A percentile compares a stretch with the other conserved stretches of the same genome.
phyloP scores from a whole-genome alignment of 2,888 invertebrate species.

The Hoplodrina ambigua region DNA sequence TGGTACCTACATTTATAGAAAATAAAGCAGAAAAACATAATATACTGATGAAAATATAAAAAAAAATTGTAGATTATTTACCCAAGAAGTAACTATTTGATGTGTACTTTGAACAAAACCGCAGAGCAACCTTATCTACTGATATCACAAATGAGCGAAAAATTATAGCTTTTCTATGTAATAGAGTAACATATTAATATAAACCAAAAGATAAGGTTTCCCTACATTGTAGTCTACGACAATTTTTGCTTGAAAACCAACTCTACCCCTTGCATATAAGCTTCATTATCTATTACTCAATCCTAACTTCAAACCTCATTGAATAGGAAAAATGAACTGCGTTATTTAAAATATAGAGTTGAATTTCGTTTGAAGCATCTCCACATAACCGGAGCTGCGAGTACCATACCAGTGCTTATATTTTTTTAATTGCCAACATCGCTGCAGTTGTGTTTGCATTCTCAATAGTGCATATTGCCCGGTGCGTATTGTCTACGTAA shows the following conservation, averaged over 20 bases:
- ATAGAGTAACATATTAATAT: constrained; percentile 28
- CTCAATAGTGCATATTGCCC: constrained; percentile 70
- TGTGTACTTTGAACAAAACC: constrained; percentile 1
- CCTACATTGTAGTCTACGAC: constrained; percentile 20
- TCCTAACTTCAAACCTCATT: fast-evolving
- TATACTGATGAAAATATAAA: background rate
- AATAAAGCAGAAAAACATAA: background rate
- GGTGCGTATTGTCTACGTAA: constrained; percentile 78
- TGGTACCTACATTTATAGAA: background rate
- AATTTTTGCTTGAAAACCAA: constrained; percentile 2
- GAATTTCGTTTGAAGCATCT: background rate
- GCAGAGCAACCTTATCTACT: background rate
- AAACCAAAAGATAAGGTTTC: constrained; percentile 42
- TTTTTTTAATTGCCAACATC: constrained; percentile 68
- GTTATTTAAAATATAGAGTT: fast-evolving
- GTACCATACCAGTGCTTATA: constrained; percentile 64
- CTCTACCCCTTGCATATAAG: constrained; percentile 2
- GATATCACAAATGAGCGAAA: constrained; percentile 15
- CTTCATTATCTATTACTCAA: constrained; percentile 5
- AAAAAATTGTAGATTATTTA: background rate
- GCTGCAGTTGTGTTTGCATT: constrained; percentile 66
- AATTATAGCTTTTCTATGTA: constrained; percentile 15
- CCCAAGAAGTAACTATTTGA: background rate
- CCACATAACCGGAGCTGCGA: constrained; percentile 47
- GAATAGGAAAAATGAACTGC: background rate